A percentile compares a stretch with the other conserved stretches of the same genome.
Evolutionary conservation across 2,113 vertebrate species (phyloP).

Genomic region (Brienomyrus longianalis): DNA sequence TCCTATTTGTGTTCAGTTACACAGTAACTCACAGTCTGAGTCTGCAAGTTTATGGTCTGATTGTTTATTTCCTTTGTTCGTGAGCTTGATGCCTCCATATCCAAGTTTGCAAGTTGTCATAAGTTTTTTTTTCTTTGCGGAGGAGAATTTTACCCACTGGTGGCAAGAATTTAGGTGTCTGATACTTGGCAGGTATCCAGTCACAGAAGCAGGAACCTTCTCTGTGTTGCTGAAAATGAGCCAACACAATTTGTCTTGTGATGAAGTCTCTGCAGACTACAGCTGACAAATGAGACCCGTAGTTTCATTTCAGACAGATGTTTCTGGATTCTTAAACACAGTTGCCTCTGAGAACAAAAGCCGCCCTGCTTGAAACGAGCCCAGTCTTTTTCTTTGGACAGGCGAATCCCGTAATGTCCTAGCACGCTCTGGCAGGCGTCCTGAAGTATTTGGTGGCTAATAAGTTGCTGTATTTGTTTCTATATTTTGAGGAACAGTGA

Average conservation of each 20-base stretch:
- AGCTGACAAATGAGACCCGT: neutral
- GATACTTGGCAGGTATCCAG: neutral
- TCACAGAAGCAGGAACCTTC: neutral
- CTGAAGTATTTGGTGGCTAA: neutral
- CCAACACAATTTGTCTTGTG: neutral
- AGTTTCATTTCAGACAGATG: constrained; percentile 2
- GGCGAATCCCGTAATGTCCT: neutral
- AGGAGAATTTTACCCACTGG: neutral
- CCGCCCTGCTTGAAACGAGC: neutral
- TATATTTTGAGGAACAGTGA: neutral
- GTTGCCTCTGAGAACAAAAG: neutral
- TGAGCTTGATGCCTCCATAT: neutral
- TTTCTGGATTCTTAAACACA: neutral
- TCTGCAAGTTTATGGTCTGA: neutral
- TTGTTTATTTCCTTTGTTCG: neutral
- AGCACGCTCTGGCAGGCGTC: neutral
- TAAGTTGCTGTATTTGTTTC: neutral
- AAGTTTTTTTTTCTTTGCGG: neutral
- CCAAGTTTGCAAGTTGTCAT: neutral
- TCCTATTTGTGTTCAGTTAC: neutral
- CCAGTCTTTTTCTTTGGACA: neutral
- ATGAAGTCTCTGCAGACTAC: neutral
- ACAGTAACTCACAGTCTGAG: neutral
- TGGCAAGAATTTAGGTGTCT: neutral
- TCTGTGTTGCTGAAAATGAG: neutral